These are phyloP conservation scores for Encarsia formosa DNA, from an alignment of 2,888 invertebrate species.

Conservation along the genomic window DNA sequence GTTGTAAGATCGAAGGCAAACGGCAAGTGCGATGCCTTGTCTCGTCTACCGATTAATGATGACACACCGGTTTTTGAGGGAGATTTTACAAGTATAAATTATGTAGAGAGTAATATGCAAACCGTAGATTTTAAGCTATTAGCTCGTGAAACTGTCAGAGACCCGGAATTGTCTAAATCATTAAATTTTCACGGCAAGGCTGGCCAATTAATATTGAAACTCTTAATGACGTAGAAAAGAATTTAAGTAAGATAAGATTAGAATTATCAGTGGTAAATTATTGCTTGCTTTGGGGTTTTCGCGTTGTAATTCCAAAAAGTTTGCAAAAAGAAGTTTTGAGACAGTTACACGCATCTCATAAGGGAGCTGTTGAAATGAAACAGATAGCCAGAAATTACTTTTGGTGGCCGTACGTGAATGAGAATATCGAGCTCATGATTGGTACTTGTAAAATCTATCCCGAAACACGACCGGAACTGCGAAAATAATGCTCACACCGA, in stretches of 20 bases:
- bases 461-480: neutral
- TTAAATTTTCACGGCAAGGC: neutral
- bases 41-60: conserved; percentile 11
- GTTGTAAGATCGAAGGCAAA: conserved; percentile 16
- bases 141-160: conserved; percentile 5
- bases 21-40: conserved; percentile 23
- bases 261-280: neutral
- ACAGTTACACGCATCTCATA: conserved; percentile 15
- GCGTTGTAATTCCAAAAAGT: conserved; percentile 12
- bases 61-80: conserved; percentile 17
- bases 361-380: conserved; percentile 16
- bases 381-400: conserved; percentile 15
- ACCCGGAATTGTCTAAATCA: conserved; percentile 10
- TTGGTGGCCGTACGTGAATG: conserved; percentile 25
- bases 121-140: conserved; percentile 8
- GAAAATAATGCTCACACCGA: conserved; percentile 17
- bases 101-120: conserved; percentile 4
- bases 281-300: conserved; percentile 10
- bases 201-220: neutral
- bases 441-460: conserved; percentile 13
- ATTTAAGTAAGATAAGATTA: neutral
- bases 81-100: conserved; percentile 16
- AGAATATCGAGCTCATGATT: conserved; percentile 12
- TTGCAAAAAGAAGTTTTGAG: conserved; percentile 6
- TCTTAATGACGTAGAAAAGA: neutral